phyloP scores from a whole-genome alignment of 1,140 invertebrate genomes.

The Neodiprion pinetum region DNA sequence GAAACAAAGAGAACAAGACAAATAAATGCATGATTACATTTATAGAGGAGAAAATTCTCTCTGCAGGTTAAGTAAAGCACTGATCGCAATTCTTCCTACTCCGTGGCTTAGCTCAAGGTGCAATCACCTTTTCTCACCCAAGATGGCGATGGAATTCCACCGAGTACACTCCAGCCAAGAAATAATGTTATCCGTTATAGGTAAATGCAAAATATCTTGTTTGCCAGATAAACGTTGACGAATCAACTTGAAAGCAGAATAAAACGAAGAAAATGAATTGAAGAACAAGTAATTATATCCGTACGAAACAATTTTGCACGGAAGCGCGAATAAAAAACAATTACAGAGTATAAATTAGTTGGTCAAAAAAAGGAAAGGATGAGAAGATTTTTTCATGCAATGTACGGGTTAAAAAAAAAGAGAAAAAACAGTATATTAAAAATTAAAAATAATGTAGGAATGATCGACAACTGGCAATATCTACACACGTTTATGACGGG shows the following conservation, averaged over 20 bases:
- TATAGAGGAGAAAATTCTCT: not conserved
- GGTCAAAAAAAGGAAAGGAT: too few species aligned
- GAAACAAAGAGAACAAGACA: too few species aligned
- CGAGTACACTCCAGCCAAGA: conserved; percentile 45
- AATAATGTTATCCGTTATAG: conserved; percentile 36
- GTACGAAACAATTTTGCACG: not conserved
- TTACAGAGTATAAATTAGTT: too few species aligned
- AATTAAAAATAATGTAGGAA: not conserved
- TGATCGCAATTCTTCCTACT: not conserved
- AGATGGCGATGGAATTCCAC: conserved; percentile 46
- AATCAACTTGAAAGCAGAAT: conserved; percentile 17
- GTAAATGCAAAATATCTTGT: not conserved
- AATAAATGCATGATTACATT: not conserved
- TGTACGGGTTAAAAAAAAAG: not conserved
- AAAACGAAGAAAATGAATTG: too few species aligned
- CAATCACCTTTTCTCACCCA: conserved; percentile 44
- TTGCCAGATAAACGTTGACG: conserved; percentile 28
- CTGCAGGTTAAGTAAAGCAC: not conserved
- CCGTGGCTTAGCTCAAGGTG: conserved; percentile 41
- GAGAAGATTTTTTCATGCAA: not conserved
- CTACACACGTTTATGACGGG: not conserved
- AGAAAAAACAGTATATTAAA: not conserved
- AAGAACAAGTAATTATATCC: too few species aligned
- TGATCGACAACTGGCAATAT: not conserved
- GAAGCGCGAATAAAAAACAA: not conserved